Base-by-base conservation (phyloP, 2,797 vertebrate genomes). In the Pagetopsis macropterus region DNA sequence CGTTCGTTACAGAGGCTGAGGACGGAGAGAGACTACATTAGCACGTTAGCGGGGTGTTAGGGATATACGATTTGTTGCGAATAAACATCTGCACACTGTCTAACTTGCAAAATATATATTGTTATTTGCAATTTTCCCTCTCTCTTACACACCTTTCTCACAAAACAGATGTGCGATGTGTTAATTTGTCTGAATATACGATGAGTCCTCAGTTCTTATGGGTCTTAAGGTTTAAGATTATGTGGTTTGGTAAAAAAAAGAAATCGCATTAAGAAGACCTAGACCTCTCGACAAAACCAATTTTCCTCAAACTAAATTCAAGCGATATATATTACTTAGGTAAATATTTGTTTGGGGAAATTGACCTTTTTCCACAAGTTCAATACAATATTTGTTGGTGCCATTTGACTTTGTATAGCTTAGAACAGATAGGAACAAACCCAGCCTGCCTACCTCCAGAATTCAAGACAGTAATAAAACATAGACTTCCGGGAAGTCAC, bases 1-100 rank as follows among this genome's bases (percentile, higher is more conserved):
- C 81, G 81, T 83, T 86, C 72, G 61, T 71, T 76, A 73, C 75
- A 41, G 77, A 54, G 58, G 55, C 60, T 69, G 57, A 59, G 48
- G 49, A 60, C 43, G 37, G 45, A 51, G 75, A 52, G 48, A 31
- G 63, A 69, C 59, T 46, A 44, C 23, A 65, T 61, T 74, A 70
- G 66, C 43, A 48, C 56, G 58, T 69, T 45, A 68, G 55, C n/a
- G 0, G 17, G 10, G 7, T 61, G 67, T 27, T 64, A 23, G 62
- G 50, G 52, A 72, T 65, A 54, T 27, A 51, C 52, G 27, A 70
- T 46, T 70, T 51, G 11, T 33, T 14, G 33, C 33, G 7, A 7
- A 37, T 37, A 37, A 37, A 37, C 33, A 37, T 37, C 6, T 37
- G 33, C 8, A 9, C 33, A 37, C 33, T 37, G 33, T 37, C 33